Conservation (phyloP, 2,888 invertebrate species). For the Neoascia interrupta region DNA sequence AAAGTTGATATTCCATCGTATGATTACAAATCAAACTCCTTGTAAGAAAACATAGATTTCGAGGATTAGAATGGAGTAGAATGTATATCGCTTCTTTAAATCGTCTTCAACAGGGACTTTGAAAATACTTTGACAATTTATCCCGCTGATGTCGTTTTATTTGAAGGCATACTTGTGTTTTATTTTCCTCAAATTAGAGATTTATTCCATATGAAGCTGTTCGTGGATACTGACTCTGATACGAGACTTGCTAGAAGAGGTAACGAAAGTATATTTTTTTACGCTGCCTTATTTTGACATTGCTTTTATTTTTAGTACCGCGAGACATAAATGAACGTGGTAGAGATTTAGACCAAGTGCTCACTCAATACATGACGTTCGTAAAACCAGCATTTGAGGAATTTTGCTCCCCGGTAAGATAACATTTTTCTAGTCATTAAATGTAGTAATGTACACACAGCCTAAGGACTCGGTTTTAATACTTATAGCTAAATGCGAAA, state of each 20-base stretch:
- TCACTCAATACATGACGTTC: conserved; percentile 97
- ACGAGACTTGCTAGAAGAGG: conserved; percentile 97
- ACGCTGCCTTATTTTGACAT: background rate
- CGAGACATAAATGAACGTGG: conserved; percentile 97
- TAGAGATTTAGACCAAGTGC: conserved; percentile 94
- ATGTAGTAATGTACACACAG: too few relatives aligned
- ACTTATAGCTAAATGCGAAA: too few relatives aligned
- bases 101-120: conserved; percentile 81
- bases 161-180: conserved; percentile 99
- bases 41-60: too few relatives aligned
- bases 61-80: too few relatives aligned
- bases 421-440: too few relatives aligned
- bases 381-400: conserved; percentile 99
- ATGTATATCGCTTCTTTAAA: too few relatives aligned
- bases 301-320: conserved; percentile 86
- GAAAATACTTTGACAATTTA: conserved; percentile 90
- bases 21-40: conserved; percentile 94
- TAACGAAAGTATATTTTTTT: conserved; percentile 79
- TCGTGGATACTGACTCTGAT: conserved; percentile 99
- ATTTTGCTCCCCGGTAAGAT: conserved; percentile 97
- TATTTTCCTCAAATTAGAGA: conserved; percentile 97
- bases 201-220: conserved; percentile 98
- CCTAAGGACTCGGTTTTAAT: too few relatives aligned
- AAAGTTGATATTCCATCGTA: conserved; percentile 95
- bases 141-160: conserved; percentile 97